Base-by-base conservation (phyloP, 2,797 vertebrate species). In the Silurus lanzhouensis region DNA sequence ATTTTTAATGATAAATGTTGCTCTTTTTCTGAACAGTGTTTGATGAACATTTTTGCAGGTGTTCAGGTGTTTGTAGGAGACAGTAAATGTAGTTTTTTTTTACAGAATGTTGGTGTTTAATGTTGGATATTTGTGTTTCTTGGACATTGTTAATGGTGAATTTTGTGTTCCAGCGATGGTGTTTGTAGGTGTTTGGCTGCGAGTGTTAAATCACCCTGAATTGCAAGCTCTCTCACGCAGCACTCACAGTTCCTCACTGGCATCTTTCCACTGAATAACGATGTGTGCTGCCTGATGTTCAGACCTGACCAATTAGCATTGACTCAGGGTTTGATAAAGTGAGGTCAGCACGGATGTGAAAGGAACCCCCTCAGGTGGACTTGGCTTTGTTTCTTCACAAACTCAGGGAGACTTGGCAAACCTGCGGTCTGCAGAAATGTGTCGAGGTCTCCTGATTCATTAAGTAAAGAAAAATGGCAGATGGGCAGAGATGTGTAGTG, bases 291-390 rank as follows among this genome's bases (percentile, higher is more conserved):
- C 74, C 74, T 76, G 55, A 84, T 76, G 46, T 76, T 76, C 52
- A 58, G 83, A 55, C 44, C 38, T 22, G 52, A 55, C 77, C 86
- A 93, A 93, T 92, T 91, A 90, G 83, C 85, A 88, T 83, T 91
- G 91, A 58, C 74, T 58, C 12, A 1, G 15, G 7, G 55, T 58
- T 76, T 76, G 74, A 76, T 76, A 31, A 58, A 76, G 55, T 58
- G 55, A 76, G 52, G 3, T 38, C 20, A 12, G 74, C 3, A 1
- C 19, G 55, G 74, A 94, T 87, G 86, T 85, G 84, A 85, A 71
- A 31, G 14, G 64, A 76, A 87, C 60, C 76, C 64, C 85, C 85
- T 64, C 81, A 77, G 64, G 67, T 70, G 76, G 83, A 82, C 38
- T 38, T 85, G 81, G 89, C 74, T 74, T 82, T 15, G n/a, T 81